Evolutionary conservation across 2,797 vertebrate genomes (phyloP).

Genomic region (Acrocephalus scirpaceus): DNA sequence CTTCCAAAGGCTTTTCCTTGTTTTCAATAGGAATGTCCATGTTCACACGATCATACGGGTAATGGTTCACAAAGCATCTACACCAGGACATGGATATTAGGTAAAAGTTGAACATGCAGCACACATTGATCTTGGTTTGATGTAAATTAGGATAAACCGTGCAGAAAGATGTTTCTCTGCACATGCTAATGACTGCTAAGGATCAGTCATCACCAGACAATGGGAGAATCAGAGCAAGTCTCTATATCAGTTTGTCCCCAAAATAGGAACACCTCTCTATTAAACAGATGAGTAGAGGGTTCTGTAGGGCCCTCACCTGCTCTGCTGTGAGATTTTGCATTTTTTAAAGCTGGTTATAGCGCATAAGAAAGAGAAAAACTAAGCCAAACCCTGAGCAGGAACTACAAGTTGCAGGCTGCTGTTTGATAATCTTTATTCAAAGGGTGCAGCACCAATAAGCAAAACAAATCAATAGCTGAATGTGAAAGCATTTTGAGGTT

Average conservation of each 20-base stretch:
- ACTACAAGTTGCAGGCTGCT: not conserved
- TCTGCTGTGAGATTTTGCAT: not conserved
- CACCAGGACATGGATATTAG: not conserved
- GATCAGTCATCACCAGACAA: not conserved
- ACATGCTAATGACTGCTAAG: not conserved
- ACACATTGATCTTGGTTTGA: not conserved
- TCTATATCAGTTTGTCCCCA: not conserved
- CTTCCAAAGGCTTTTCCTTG: not conserved
- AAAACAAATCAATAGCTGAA: not conserved
- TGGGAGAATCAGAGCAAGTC: not conserved
- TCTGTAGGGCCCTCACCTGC: not conserved
- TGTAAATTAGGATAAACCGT: not conserved
- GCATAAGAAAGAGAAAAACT: not conserved
- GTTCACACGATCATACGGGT: rapidly evolving
- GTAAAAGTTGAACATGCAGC: not conserved
- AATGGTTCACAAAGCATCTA: not conserved
- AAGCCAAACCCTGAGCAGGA: not conserved
- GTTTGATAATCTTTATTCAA: not conserved
- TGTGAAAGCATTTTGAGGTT: not conserved
- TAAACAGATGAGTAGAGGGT: not conserved
- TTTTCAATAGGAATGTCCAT: not conserved
- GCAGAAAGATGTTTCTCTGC: not conserved
- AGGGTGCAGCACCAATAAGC: not conserved
- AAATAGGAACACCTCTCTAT: not conserved
- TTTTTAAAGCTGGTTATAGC: not conserved